Conservation (phyloP, 2,888 invertebrate species). For the Molorchus minor region DNA sequence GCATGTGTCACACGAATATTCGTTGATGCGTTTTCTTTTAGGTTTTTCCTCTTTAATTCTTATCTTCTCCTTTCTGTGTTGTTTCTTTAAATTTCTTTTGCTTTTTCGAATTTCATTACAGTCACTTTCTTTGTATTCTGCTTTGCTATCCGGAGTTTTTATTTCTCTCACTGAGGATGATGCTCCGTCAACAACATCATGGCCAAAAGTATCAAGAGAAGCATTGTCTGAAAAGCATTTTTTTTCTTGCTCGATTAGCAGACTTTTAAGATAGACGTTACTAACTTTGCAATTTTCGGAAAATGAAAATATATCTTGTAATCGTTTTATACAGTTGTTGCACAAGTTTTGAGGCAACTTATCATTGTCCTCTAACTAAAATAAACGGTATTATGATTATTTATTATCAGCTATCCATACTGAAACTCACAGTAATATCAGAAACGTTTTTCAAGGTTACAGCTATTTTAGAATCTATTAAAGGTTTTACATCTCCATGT, state of each 20-base stretch:
- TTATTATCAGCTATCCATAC: not conserved
- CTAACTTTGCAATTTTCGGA: conserved; percentile 26
- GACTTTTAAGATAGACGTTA: conserved; percentile 21
- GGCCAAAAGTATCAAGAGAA: not conserved
- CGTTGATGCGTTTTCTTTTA: conserved; percentile 12
- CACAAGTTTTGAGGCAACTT: conserved; percentile 29
- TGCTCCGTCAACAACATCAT: conserved; percentile 10
- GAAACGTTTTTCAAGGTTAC: conserved; percentile 29
- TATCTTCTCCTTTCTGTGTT: not conserved
- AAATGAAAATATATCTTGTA: conserved; percentile 28
- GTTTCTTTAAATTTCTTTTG: not conserved
- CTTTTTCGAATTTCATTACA: not conserved
- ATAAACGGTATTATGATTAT: not conserved
- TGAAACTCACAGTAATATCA: conserved; percentile 26
- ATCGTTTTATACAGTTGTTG: conserved; percentile 18
- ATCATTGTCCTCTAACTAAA: conserved; percentile 22
- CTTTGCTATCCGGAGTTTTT: not conserved
- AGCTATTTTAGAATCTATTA: conserved; percentile 5
- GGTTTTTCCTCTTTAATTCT: not conserved
- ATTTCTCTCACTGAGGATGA: not conserved
- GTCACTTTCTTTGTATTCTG: not conserved
- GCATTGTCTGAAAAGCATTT: conserved; percentile 6
- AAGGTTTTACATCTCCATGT: conserved; percentile 20
- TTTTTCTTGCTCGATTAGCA: conserved; percentile 1
- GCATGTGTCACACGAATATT: conserved; percentile 29